Base-by-base conservation (phyloP, 2,888 invertebrate genomes). In the Nemapogon koenigi region DNA sequence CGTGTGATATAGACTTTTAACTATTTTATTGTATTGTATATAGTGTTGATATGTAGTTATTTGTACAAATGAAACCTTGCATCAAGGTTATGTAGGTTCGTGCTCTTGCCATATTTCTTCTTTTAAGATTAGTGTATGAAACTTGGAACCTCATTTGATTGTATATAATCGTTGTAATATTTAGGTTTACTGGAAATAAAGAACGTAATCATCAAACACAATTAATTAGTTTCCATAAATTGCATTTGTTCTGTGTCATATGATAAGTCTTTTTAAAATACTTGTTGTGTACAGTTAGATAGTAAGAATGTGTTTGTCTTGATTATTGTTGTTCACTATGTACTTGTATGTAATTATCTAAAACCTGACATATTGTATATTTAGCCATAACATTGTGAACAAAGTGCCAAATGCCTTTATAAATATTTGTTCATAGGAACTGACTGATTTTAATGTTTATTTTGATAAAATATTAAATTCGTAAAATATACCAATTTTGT, bases 1-100 rank as follows among this genome's bases (percentile, higher is more conserved):
- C 72, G 93, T 94, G 67, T 92, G 65, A 62, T 42, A 7, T 22
- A 26, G 19, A n/a, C 16, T 2, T 8, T 33, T 18, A 11, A 13
- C 39, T 43, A 32, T 41, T 41, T 19, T 28, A 29, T 35, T 18
- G 37, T 44, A 45, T 36, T 35, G 29, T 49, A 43, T 33, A 40
- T 35, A 53, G 45, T 51, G 47, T 48, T 52, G 53, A 52, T 49
- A n/a, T n/a, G n/a, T n/a, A n/a, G n/a, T 33, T 17, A 51, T 55
- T 52, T 68, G 69, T 72, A 70, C 56, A 71, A 63, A 62, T 53
- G 65, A 50, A 70, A 72, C 61, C 76, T 78, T 78, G 76, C 75
- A 78, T 78, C 76, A 75, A 78, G 76, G 58, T 75, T 62, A 41
- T 54, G 52, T 61, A 57, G 55, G 62, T 59, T 58, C 55, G 53